These are phyloP conservation scores for Columbina picui DNA, from an alignment of 2,113 vertebrate genomes.

Conservation along the genomic window DNA sequence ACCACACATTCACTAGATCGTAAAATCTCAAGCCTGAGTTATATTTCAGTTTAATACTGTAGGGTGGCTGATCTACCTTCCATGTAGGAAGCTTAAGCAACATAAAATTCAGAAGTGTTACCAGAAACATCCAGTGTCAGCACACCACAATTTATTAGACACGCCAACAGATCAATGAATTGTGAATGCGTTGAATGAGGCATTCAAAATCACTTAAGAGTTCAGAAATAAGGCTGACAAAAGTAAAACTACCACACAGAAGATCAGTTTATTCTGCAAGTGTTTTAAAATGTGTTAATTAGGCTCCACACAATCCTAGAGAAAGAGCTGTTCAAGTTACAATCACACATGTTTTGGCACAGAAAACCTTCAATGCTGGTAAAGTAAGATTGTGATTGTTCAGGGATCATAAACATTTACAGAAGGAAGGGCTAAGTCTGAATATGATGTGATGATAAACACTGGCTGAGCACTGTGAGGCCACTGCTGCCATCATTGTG, in stretches of 20 bases:
- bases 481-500: not conserved
- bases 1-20: not conserved
- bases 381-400: not conserved
- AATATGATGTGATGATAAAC: not conserved
- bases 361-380: not conserved
- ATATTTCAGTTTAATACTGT: not conserved
- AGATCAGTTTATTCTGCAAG: not conserved
- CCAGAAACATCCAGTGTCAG: not conserved
- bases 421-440: not conserved
- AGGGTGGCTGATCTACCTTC: not conserved
- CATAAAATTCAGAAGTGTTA: not conserved
- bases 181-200: not conserved
- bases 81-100: not conserved
- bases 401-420: not conserved
- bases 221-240: not conserved
- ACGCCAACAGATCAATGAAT: not conserved
- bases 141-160: not conserved
- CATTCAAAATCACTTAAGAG: not conserved
- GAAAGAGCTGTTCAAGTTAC: not conserved
- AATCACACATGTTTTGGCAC: not conserved
- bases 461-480: not conserved
- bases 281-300: not conserved
- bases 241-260: not conserved
- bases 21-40: not conserved
- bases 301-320: not conserved